phyloP scores from a whole-genome alignment of 2,888 invertebrate species.

The Drosophila colorata region DNA sequence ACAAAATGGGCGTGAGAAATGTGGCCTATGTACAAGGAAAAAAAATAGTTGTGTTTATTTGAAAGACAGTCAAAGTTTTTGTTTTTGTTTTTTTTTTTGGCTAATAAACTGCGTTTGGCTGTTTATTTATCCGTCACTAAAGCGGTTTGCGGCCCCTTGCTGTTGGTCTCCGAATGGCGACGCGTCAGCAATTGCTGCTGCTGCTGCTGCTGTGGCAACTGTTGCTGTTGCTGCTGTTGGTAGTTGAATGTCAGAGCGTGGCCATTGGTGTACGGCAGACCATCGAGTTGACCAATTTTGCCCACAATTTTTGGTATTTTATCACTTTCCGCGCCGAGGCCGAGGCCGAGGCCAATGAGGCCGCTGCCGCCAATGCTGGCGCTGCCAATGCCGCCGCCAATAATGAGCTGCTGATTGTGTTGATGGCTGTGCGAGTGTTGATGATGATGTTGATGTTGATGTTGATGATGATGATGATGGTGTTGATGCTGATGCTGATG shows the following conservation, averaged over 20 bases:
- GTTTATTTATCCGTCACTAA: constrained; percentile 61
- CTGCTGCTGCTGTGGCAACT: constrained; percentile 44
- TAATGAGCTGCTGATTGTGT: constrained; percentile 37
- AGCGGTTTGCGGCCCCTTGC: constrained; percentile 55
- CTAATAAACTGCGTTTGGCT: background rate
- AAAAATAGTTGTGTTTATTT: constrained; percentile 2
- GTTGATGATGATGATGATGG: constrained; percentile 42
- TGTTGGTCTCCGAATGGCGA: constrained; percentile 81
- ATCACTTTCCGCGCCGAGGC: constrained; percentile 80
- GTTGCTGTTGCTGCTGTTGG: constrained; percentile 32
- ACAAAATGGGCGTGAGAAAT: constrained; percentile 53
- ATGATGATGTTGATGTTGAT: constrained; percentile 31
- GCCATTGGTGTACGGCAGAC: constrained; percentile 71
- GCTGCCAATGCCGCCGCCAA: constrained; percentile 67
- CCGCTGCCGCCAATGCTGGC: constrained; percentile 70
- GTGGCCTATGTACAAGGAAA: constrained; percentile 56
- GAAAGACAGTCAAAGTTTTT: constrained; percentile 38
- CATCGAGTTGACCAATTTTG: constrained; percentile 83
- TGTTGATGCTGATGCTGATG: constrained; percentile 39
- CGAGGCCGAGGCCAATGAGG: constrained; percentile 48
- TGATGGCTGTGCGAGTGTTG: constrained; percentile 33
- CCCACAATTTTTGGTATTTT: constrained; percentile 86
- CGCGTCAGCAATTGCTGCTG: constrained; percentile 71
- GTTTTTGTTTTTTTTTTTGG: background rate
- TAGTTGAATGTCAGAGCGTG: constrained; percentile 51